phyloP scores from a whole-genome alignment of 2,888 invertebrate genomes.

The Noctua comes region DNA sequence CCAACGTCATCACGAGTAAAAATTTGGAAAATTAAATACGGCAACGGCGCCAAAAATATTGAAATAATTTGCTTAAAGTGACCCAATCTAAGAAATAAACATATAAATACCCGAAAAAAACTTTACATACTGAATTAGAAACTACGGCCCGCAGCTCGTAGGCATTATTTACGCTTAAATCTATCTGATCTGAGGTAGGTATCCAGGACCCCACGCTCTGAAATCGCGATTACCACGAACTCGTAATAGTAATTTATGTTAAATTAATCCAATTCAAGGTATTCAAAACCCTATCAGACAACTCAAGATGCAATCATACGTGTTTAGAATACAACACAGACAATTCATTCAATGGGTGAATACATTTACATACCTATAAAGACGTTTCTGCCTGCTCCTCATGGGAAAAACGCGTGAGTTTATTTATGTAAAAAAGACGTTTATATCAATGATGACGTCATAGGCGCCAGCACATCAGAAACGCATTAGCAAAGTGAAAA shows the following conservation, averaged over 20 bases:
- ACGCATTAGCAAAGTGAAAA: conserved; percentile 66
- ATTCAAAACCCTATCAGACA: background rate
- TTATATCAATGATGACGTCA: conserved; percentile 46
- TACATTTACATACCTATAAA: conserved; percentile 25
- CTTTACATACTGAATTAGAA: too few relatives aligned
- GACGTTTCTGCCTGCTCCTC: background rate
- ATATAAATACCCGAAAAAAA: too few relatives aligned
- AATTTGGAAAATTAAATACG: too few relatives aligned
- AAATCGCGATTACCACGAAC: background rate
- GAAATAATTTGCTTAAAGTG: too few relatives aligned
- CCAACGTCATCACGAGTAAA: too few relatives aligned
- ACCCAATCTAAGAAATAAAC: too few relatives aligned
- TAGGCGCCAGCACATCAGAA: conserved; percentile 58
- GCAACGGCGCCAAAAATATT: too few relatives aligned
- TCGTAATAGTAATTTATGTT: background rate
- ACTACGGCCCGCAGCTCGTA: too few relatives aligned
- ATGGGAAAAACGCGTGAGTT: background rate
- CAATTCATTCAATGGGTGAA: conserved; percentile 15
- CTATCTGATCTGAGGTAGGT: background rate
- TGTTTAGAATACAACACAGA: conserved; percentile 5
- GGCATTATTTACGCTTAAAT: too few relatives aligned
- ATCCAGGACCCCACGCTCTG: background rate
- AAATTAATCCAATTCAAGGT: background rate
- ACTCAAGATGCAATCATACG: conserved; percentile 7
- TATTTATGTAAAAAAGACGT: background rate